phyloP scores from a whole-genome alignment of 2,113 vertebrate genomes.

The Dolichallabes microphthalmus region DNA sequence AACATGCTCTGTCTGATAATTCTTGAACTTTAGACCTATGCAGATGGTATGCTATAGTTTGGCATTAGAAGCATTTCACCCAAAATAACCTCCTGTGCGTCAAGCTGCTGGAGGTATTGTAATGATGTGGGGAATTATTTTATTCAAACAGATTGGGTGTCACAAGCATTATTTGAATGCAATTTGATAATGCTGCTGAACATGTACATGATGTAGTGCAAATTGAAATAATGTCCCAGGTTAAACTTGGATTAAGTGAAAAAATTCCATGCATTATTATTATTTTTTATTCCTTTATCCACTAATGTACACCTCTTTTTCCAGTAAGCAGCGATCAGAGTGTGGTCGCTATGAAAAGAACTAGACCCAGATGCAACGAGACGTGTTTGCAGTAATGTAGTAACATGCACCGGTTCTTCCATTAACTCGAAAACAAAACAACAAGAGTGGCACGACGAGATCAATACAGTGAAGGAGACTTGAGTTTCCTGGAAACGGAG shows the following conservation, averaged over 20 bases:
- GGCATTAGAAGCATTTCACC: neutral
- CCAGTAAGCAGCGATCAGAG: neutral
- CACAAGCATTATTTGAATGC: neutral
- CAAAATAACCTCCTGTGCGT: too few species aligned
- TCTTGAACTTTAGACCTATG: neutral
- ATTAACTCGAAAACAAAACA: conserved; percentile 8
- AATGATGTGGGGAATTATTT: neutral
- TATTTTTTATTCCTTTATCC: neutral
- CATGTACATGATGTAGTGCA: neutral
- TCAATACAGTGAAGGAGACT: conserved; percentile 43
- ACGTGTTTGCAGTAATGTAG: conserved; percentile 14
- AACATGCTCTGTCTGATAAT: neutral
- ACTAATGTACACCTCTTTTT: neutral
- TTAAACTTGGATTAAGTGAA: neutral
- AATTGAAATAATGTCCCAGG: neutral
- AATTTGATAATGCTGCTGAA: neutral
- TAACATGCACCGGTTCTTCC: conserved; percentile 17
- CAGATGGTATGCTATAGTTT: neutral
- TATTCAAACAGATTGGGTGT: neutral
- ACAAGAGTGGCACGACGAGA: conserved; percentile 22
- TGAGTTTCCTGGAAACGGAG: conserved; percentile 43
- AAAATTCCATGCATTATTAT: neutral
- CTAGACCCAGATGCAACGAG: neutral
- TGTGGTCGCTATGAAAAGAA: neutral
- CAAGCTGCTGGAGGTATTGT: neutral